A percentile compares a stretch with the other conserved stretches of the same genome.
phyloP scores from a whole-genome alignment of 2,888 invertebrate genomes.

The Harmothoe impar region DNA sequence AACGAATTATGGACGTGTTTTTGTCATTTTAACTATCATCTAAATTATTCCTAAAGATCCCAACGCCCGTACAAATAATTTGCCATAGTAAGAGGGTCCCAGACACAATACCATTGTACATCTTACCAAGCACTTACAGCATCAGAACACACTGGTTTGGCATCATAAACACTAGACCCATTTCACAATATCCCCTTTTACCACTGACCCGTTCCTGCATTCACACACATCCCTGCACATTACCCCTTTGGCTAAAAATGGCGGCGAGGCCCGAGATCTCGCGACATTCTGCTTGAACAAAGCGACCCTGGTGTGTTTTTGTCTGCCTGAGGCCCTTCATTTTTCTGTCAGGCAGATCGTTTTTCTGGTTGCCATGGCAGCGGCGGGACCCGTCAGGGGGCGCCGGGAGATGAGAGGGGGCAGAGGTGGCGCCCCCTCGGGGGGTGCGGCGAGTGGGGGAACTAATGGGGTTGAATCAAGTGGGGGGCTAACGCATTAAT shows the following conservation, averaged over 20 bases:
- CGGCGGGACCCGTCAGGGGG: not conserved
- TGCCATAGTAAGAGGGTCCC: no score
- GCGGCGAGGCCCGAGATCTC: not conserved
- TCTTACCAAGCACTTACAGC: no score
- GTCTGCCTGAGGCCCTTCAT: not conserved
- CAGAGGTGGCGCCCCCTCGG: slow-evolving; percentile 52
- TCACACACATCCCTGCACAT: no score
- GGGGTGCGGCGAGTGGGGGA: slow-evolving; percentile 27
- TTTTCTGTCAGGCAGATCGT: slow-evolving; percentile 25
- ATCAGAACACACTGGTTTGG: no score
- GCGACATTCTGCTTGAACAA: slow-evolving; percentile 13
- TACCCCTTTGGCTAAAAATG: not conserved
- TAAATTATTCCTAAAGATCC: no score
- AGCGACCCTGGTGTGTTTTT: not conserved
- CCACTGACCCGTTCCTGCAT: no score
- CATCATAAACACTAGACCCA: no score
- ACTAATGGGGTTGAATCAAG: slow-evolving; percentile 55
- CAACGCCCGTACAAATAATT: no score
- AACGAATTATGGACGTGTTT: no score
- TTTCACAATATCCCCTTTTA: no score
- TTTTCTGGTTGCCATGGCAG: slow-evolving; percentile 52
- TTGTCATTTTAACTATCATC: no score
- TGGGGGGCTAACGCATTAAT: slow-evolving; percentile 43
- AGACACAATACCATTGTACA: no score
- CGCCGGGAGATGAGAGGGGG: slow-evolving; percentile 20